Evolutionary conservation across 2,797 vertebrate species (phyloP).

Genomic region (Odontamblyopus lacepedii): DNA sequence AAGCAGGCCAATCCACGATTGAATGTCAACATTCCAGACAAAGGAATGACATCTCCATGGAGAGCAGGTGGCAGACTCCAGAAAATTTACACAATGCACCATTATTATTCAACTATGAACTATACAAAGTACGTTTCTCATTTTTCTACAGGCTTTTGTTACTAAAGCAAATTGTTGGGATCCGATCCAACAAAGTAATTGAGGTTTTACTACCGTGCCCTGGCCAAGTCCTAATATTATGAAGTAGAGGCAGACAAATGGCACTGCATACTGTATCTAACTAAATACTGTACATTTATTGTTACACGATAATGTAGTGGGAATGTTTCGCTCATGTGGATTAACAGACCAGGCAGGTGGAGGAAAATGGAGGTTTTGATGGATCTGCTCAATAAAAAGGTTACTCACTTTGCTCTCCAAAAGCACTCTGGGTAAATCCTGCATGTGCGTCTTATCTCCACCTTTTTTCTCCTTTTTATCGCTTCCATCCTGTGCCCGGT

Average conservation of each 20-base stretch:
- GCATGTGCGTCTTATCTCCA: slow-evolving; percentile 37
- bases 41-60: too few species aligned
- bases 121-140: too few species aligned
- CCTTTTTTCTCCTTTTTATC: slow-evolving; percentile 42
- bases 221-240: neutral
- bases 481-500: slow-evolving; percentile 17
- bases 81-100: too few species aligned
- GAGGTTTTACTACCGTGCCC: neutral
- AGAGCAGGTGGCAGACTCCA: too few species aligned
- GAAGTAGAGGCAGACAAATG: neutral
- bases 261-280: neutral
- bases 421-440: slow-evolving; percentile 42
- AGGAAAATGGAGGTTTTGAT: slow-evolving; percentile 25
- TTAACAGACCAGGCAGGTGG: slow-evolving; percentile 11
- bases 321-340: slow-evolving; percentile 14
- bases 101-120: too few species aligned
- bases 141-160: too few species aligned
- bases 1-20: too few species aligned
- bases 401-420: slow-evolving; percentile 30
- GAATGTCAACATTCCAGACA: too few species aligned
- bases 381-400: slow-evolving; percentile 40
- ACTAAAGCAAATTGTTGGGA: neutral
- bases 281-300: neutral
- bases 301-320: neutral
- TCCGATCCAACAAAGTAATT: neutral